Base-by-base conservation (phyloP, 2,888 invertebrate species). In the Aphelenchoides bicaudatus region DNA sequence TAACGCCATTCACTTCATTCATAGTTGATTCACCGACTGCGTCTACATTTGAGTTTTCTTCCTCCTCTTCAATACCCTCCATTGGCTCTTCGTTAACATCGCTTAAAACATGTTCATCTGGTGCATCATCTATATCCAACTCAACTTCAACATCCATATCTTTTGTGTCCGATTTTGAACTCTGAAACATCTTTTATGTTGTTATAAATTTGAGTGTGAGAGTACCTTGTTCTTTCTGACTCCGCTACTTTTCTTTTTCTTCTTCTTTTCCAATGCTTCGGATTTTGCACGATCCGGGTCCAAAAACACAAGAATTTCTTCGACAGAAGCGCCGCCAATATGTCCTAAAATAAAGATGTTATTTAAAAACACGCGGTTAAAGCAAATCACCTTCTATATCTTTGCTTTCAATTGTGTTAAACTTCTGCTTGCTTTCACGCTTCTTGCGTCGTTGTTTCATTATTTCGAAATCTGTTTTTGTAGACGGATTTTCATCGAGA, bases 101-200 rank as follows among this genome's bases (percentile, higher is more conserved):
- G 34, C 34, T 34, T 34, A 34, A 34, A 34, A 34, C 34, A 34
- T 16, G 34, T 34, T 8, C n/a, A 13, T 34, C 34, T 34, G n/a
- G n/a, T 2, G 28, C 52, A 30, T 51, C 52, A 23, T 51, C 52
- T 34, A 19, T 13, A 34, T 51, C 52, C 19, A 51, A 38, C 21
- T 51, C 52, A 27, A 51, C 37, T 19, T 51, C 52, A 13, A 51
- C 52, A 8, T 51, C 52, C 16, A 30, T 51, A 1, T 51, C 52
- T 6, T 48, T 30, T 19, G 28, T 23, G 30, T 48, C 31, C 6
- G 29, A 13, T 13, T 23, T 13, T 5, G 8, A 8, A 6, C 31
- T 5, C 49, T 43, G 43, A 43, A 43, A 43, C 8, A 19, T 21
- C 10, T 6, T 6, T 19, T 8, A 43, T 10, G 8, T 21, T 43